Percentiles rank a stretch among this genome's conserved stretches.
Evolutionary conservation across 2,113 vertebrate genomes (phyloP).

Genomic region (Pollimyrus isidori): DNA sequence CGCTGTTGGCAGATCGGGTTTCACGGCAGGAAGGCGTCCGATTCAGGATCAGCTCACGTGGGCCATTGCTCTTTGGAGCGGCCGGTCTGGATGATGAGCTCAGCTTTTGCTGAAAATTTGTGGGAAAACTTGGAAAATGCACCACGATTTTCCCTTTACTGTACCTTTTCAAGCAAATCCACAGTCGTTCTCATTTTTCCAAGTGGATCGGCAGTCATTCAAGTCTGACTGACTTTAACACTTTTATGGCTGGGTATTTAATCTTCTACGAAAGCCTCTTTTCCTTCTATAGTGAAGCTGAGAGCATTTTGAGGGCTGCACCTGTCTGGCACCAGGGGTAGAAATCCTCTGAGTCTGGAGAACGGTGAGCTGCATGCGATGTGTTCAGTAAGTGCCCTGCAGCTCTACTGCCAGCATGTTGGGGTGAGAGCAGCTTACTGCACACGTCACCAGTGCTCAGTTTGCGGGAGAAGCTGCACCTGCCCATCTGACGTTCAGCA

Average conservation of each 20-base stretch:
- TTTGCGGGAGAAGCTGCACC: neutral
- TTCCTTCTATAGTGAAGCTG: neutral
- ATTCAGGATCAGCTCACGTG: neutral
- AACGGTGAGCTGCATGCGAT: neutral
- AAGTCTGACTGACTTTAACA: neutral
- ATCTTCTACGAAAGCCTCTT: neutral
- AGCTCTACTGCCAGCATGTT: neutral
- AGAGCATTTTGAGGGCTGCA: neutral
- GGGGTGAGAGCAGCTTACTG: neutral
- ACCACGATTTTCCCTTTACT: neutral
- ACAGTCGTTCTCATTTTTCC: neutral
- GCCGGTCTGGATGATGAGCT: neutral
- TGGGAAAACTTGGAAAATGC: neutral
- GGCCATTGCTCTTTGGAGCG: neutral
- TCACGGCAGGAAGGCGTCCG: neutral
- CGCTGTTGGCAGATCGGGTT: neutral
- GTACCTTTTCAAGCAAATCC: neutral
- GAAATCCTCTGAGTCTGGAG: neutral
- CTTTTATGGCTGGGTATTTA: neutral
- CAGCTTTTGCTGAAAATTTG: neutral
- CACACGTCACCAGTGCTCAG: neutral
- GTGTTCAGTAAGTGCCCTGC: neutral
- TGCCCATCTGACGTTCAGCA: neutral
- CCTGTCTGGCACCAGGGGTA: neutral
- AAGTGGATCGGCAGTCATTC: neutral